Evolutionary conservation across 1,140 invertebrate species (phyloP).

Genomic region (Neuroterus valhalla): DNA sequence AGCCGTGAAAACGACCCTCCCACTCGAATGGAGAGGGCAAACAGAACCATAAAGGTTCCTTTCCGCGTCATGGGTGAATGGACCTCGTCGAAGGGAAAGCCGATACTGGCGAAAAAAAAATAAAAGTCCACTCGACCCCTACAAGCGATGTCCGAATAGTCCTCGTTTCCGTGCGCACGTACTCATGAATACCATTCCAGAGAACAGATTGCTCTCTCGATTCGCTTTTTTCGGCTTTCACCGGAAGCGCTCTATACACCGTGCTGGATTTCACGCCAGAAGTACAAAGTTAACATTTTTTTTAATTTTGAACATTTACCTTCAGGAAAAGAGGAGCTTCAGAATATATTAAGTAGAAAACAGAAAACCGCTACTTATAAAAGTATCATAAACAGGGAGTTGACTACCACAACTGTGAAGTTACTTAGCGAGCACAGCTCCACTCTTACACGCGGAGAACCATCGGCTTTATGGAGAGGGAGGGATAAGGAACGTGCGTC

Average conservation of each 20-base stretch:
- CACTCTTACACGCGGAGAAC: no score
- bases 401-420: no score
- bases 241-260: constrained; percentile 19
- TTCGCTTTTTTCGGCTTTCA: constrained; percentile 19
- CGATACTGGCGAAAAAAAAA: constrained; percentile 54
- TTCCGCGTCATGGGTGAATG: constrained; percentile 56
- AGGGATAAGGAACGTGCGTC: no score
- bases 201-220: constrained; percentile 28
- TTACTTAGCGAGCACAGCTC: no score
- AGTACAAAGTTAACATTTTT: no score
- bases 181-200: constrained; percentile 64
- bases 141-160: constrained; percentile 56
- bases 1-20: constrained; percentile 63
- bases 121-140: constrained; percentile 63
- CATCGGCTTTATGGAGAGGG: no score
- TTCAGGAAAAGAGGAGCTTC: no score
- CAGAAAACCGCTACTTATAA: no score
- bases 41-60: constrained; percentile 65
- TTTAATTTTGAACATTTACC: no score
- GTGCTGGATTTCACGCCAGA: constrained; percentile 1
- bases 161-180: constrained; percentile 42
- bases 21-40: constrained; percentile 63
- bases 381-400: no score
- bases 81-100: constrained; percentile 56
- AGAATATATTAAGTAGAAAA: no score